Evolutionary conservation across 2,113 vertebrate genomes (phyloP).

Genomic region (Melanocharis versteri): DNA sequence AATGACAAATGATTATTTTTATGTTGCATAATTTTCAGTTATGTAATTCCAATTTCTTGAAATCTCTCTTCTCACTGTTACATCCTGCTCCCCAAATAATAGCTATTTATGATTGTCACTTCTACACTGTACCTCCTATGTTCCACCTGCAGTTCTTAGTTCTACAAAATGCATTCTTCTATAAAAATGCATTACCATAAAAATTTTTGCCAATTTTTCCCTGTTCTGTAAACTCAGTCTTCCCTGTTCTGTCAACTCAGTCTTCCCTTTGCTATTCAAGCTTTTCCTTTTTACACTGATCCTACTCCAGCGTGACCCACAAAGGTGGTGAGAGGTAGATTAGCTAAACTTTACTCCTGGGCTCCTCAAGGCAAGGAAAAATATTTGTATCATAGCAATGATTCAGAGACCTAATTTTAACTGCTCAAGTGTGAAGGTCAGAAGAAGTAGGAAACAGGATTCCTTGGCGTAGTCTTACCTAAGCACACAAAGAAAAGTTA

Average conservation of each 20-base stretch:
- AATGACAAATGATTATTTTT: background rate
- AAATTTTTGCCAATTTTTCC: background rate
- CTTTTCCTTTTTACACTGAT: background rate
- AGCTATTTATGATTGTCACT: background rate
- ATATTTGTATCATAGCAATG: background rate
- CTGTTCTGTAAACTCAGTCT: background rate
- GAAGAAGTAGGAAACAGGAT: background rate
- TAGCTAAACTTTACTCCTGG: background rate
- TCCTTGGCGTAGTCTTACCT: background rate
- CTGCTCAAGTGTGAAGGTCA: background rate
- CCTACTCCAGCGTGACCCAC: background rate
- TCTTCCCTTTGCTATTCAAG: background rate
- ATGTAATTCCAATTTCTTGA: background rate
- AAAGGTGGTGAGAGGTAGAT: background rate
- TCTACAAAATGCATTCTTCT: background rate
- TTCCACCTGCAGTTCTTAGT: background rate
- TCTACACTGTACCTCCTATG: background rate
- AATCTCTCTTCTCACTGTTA: background rate
- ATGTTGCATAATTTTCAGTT: background rate
- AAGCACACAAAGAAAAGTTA: background rate
- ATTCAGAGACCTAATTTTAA: background rate
- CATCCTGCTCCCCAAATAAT: background rate
- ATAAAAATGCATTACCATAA: no score
- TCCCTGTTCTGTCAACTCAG: background rate
- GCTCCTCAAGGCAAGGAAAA: background rate